Evolutionary conservation across 2,888 invertebrate genomes (phyloP).

Genomic region (Caenorhabditis parvicauda): DNA sequence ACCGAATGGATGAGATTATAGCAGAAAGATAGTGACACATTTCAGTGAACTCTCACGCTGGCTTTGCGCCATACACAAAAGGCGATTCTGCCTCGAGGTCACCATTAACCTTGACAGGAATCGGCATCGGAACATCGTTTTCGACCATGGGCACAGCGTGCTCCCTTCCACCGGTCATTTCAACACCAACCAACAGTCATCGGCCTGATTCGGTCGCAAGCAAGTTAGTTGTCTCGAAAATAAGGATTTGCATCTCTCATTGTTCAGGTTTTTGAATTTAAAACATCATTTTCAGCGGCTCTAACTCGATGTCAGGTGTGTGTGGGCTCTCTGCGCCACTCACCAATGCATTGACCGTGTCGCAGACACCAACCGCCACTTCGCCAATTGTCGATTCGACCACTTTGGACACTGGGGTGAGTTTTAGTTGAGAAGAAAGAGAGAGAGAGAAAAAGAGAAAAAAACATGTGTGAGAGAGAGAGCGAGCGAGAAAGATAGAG

Average conservation of each 20-base stretch:
- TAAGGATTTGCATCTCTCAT: not conserved
- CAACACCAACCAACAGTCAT: not conserved
- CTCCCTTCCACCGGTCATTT: slow-evolving; percentile 3
- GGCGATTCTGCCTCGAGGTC: slow-evolving; percentile 39
- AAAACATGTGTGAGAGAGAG: slow-evolving; percentile 5
- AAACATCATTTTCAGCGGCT: slow-evolving; percentile 20
- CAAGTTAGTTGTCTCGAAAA: slow-evolving; percentile 19
- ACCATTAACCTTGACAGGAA: too few relatives aligned
- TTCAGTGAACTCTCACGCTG: slow-evolving; percentile 27
- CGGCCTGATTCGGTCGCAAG: slow-evolving; percentile 30
- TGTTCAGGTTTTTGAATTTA: too few relatives aligned
- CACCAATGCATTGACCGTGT: slow-evolving; percentile 22
- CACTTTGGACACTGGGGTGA: not conserved
- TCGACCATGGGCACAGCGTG: slow-evolving; percentile 10
- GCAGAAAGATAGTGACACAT: slow-evolving; percentile 3
- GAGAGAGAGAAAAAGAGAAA: slow-evolving; percentile 3
- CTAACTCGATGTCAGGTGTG: slow-evolving; percentile 25
- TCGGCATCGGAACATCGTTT: slow-evolving; percentile 10
- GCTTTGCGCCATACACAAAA: slow-evolving; percentile 41
- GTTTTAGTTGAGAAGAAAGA: not conserved
- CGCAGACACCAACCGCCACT: slow-evolving; percentile 30
- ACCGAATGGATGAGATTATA: too few relatives aligned
- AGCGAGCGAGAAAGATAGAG: not conserved
- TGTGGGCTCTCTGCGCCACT: slow-evolving; percentile 26
- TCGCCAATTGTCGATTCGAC: slow-evolving; percentile 23